Conservation (phyloP, 2,113 vertebrate species). For the Tychaedon coryphoeus region DNA sequence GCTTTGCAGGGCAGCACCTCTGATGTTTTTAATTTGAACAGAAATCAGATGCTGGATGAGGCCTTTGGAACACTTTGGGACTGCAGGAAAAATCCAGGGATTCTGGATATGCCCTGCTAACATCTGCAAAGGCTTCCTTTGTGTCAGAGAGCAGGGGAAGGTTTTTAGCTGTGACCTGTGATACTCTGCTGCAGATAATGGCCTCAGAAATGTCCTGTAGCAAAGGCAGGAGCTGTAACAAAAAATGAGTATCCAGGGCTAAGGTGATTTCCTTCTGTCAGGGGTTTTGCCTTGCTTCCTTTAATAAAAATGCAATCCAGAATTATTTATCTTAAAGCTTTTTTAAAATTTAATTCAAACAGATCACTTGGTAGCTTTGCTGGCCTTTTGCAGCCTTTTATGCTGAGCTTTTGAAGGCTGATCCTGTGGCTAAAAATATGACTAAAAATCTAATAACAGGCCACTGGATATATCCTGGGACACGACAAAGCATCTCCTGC, state of each 20-base stretch:
- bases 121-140: background rate
- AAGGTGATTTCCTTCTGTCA: background rate
- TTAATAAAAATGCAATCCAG: background rate
- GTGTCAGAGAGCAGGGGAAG: background rate
- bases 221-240: background rate
- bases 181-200: background rate
- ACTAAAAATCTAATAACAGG: background rate
- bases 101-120: background rate
- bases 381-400: background rate
- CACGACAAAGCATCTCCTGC: background rate
- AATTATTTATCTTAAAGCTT: background rate
- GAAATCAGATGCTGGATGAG: background rate
- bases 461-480: background rate
- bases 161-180: background rate
- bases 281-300: background rate
- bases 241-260: background rate
- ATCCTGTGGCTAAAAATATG: background rate
- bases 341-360: background rate
- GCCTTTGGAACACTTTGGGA: background rate
- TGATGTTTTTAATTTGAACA: background rate
- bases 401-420: background rate
- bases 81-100: background rate
- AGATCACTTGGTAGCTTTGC: background rate
- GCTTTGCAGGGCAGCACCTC: too few relatives aligned
- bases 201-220: background rate